phyloP scores from a whole-genome alignment of 2,888 invertebrate genomes.

The Erebia epiphron region DNA sequence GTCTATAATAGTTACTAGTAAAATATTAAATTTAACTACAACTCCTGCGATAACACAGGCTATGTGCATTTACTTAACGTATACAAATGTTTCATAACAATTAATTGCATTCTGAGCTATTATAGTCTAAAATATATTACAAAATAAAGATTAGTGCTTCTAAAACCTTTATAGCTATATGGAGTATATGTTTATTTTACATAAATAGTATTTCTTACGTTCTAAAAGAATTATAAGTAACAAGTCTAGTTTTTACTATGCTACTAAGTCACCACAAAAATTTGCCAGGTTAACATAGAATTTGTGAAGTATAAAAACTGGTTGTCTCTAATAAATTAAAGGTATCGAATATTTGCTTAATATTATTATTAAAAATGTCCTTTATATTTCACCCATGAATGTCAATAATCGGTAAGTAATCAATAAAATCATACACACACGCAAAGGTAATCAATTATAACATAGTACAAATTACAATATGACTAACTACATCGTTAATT shows the following conservation, averaged over 20 bases:
- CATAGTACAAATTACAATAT: background rate
- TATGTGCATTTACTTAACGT: constrained; percentile 6
- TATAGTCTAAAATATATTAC: too few species aligned
- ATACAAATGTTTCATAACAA: background rate
- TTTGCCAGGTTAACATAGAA: background rate
- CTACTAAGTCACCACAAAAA: background rate
- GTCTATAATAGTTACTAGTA: background rate
- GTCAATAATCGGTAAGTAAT: too few species aligned
- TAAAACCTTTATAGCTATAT: background rate
- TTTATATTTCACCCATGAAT: background rate
- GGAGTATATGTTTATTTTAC: background rate
- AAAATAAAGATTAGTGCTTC: too few species aligned
- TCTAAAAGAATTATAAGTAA: background rate
- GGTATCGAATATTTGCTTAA: too few species aligned
- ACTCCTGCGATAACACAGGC: constrained; percentile 7
- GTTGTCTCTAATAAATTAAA: background rate
- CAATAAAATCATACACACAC: background rate
- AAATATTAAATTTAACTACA: background rate
- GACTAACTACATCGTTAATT: constrained; percentile 1
- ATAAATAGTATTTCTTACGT: background rate
- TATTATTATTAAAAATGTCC: background rate
- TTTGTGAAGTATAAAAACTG: background rate
- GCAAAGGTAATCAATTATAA: background rate
- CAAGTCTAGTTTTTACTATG: background rate
- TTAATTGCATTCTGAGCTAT: too few species aligned